phyloP scores from a whole-genome alignment of 2,797 vertebrate species.

The Poliocrania exsul region DNA sequence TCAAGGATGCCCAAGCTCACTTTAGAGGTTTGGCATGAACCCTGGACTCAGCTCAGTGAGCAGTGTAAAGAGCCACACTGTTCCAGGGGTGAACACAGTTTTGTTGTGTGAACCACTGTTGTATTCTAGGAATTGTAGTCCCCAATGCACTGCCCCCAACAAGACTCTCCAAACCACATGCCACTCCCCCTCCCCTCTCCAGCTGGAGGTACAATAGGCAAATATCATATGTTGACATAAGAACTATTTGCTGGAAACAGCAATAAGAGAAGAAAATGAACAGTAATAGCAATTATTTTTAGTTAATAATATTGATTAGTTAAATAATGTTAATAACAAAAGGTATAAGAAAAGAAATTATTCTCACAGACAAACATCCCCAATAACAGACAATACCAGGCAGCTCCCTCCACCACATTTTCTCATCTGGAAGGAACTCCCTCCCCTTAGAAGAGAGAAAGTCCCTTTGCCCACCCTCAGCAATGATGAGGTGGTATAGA shows the following conservation, averaged over 20 bases:
- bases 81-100: not conserved
- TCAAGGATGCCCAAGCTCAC: not conserved
- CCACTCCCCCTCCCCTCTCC: not conserved
- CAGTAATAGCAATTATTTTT: not conserved
- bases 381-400: not conserved
- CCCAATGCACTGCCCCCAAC: not conserved
- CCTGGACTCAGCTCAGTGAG: not conserved
- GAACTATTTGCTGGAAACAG: not conserved
- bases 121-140: not conserved
- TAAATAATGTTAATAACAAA: not conserved
- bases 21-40: not conserved
- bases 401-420: rapidly evolving
- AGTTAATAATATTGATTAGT: no score
- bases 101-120: not conserved
- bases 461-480: not conserved
- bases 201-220: not conserved
- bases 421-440: rapidly evolving
- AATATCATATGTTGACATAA: not conserved
- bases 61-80: not conserved
- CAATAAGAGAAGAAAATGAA: not conserved
- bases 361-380: not conserved
- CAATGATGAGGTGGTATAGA: not conserved
- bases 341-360: not conserved
- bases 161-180: not conserved
- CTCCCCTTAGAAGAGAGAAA: rapidly evolving